Conservation (phyloP, 2,113 vertebrate genomes). For the Mixornis gularis region DNA sequence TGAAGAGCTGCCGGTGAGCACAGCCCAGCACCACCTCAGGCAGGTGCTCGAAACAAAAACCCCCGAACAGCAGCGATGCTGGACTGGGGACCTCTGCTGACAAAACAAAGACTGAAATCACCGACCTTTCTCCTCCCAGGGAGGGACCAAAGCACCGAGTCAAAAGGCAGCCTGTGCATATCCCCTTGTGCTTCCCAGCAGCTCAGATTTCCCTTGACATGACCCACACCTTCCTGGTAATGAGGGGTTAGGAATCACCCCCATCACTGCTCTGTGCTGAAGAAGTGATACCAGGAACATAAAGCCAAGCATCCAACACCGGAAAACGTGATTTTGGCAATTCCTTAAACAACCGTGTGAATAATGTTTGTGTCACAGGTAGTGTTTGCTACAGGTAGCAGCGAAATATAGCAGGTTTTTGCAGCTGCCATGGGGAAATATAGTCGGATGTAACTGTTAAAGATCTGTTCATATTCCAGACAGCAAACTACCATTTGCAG, state of each 20-base stretch:
- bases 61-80: not conserved
- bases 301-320: not conserved
- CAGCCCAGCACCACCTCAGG: not conserved
- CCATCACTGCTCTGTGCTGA: not conserved
- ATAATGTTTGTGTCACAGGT: not conserved
- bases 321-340: not conserved
- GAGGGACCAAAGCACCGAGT: not conserved
- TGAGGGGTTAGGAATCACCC: not conserved
- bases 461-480: conserved; percentile 42
- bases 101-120: not conserved
- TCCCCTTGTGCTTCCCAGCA: not conserved
- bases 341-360: not conserved
- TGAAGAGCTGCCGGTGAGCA: not conserved
- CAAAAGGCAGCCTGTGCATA: accelerated
- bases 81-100: not conserved
- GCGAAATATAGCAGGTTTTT: not conserved
- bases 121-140: not conserved
- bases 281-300: not conserved
- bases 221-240: not conserved
- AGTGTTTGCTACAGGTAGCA: not conserved
- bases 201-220: not conserved
- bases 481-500: conserved; percentile 36
- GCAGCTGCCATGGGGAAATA: conserved; percentile 16
- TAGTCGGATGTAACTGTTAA: conserved; percentile 37
- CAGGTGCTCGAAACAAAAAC: not conserved